Evolutionary conservation across 2,113 vertebrate genomes (phyloP).

Genomic region (Lynx canadensis): DNA sequence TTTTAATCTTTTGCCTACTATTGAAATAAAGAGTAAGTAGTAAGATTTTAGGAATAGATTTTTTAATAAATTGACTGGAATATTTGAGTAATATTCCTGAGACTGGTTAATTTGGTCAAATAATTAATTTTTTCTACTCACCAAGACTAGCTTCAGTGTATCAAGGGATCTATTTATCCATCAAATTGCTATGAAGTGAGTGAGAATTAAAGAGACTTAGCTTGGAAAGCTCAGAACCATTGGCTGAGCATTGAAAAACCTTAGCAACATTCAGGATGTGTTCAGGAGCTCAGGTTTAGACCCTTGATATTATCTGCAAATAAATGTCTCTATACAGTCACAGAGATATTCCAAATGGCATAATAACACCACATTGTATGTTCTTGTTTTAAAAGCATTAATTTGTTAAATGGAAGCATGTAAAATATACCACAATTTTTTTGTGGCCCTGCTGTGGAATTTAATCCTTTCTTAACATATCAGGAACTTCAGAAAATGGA

Average conservation of each 20-base stretch:
- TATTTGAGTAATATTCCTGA: not conserved
- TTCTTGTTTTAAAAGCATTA: not conserved
- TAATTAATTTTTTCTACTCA: not conserved
- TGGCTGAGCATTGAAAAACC: not conserved
- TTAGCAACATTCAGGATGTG: not conserved
- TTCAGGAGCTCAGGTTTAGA: not conserved
- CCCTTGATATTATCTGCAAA: not conserved
- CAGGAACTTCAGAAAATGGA: not conserved
- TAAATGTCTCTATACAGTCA: not conserved
- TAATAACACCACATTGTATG: not conserved
- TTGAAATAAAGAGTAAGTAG: not conserved
- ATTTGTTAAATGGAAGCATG: not conserved
- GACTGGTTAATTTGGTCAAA: not conserved
- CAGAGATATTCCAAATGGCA: not conserved
- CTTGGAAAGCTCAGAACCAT: not conserved
- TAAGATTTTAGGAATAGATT: constrained; percentile 2
- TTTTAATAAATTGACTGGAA: not conserved
- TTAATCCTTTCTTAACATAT: not conserved
- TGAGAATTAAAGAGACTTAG: not conserved
- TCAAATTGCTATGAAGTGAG: not conserved
- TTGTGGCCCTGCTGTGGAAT: not conserved
- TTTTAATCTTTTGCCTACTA: not conserved
- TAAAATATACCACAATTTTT: constrained; percentile 5
- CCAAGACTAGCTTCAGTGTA: not conserved
- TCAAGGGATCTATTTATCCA: not conserved